These are phyloP conservation scores for Trogon surrucura DNA, from an alignment of 2,113 vertebrate genomes.

Conservation along the genomic window DNA sequence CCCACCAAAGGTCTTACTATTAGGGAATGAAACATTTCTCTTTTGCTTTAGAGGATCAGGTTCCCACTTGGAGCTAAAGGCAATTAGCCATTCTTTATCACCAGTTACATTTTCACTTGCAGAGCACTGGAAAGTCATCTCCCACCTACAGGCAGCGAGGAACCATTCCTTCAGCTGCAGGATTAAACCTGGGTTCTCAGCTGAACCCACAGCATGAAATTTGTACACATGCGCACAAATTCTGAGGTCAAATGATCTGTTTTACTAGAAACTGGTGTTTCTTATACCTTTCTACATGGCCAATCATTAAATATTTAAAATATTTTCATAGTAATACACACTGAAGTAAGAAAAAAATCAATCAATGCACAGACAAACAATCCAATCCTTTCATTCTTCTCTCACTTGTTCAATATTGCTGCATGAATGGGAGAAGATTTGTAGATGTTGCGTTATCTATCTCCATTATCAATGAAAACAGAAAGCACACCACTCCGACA, in stretches of 20 bases:
- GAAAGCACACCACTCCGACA: background rate
- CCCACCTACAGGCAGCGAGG: conserved; percentile 19
- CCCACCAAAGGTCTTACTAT: background rate
- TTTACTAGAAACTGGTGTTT: background rate
- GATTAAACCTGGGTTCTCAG: background rate
- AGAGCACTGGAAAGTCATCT: conserved; percentile 61
- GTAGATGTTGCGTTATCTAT: background rate
- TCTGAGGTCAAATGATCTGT: background rate
- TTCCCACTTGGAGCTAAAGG: conserved; percentile 58
- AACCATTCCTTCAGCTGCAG: background rate
- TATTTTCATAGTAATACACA: background rate
- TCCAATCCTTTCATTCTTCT: background rate
- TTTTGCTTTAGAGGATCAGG: conserved; percentile 62
- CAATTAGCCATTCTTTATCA: conserved; percentile 81
- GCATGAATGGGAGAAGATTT: background rate
- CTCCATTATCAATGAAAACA: background rate
- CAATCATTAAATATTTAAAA: background rate
- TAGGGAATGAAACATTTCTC: background rate
- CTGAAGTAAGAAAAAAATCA: background rate
- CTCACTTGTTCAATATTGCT: background rate
- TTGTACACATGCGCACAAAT: rapidly evolving
- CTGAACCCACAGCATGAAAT: background rate
- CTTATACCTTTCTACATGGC: background rate
- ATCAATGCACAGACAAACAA: background rate
- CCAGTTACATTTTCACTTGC: conserved; percentile 75